Percentiles rank a stretch among this genome's conserved stretches.
These are phyloP conservation scores for Boulengeromyrus knoepffleri DNA, from an alignment of 2,113 vertebrate species.

Conservation along the genomic window DNA sequence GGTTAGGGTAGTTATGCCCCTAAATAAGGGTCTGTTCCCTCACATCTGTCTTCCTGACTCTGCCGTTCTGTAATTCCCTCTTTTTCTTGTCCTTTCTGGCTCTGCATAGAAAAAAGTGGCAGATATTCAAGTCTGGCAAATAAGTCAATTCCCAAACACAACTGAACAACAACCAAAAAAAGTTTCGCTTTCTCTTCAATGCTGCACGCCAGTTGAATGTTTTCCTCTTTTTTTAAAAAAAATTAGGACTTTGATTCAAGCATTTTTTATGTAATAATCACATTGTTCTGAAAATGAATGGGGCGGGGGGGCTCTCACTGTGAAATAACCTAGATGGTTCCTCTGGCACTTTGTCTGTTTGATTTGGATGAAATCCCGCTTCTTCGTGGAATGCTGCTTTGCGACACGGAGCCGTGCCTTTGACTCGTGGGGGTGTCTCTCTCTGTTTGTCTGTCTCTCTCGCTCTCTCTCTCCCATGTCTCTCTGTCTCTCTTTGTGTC, in stretches of 20 bases:
- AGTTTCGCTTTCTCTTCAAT: not conserved
- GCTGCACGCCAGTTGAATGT: not conserved
- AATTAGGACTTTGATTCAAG: not conserved
- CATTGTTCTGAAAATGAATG: slow-evolving; percentile 12
- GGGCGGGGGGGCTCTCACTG: not conserved
- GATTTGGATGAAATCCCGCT: slow-evolving; percentile 13
- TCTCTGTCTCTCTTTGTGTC: not conserved
- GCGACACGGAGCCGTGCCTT: not conserved
- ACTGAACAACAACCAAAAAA: not conserved
- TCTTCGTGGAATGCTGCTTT: slow-evolving; percentile 14
- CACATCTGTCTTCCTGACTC: not conserved
- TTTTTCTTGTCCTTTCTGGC: not conserved
- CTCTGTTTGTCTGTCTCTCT: not conserved
- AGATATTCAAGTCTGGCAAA: not conserved
- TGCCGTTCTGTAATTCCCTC: not conserved
- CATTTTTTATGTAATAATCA: slow-evolving; percentile 14
- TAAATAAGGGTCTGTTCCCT: slow-evolving; percentile 1
- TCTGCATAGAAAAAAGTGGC: not conserved
- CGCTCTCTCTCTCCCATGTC: not conserved
- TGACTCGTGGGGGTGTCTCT: slow-evolving; percentile 3
- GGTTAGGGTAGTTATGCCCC: not conserved
- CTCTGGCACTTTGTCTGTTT: slow-evolving; percentile 7
- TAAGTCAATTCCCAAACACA: not conserved
- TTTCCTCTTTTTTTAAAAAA: not conserved
- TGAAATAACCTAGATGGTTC: not conserved